Percentiles rank a stretch among this genome's conserved stretches.
phyloP scores from a whole-genome alignment of 2,113 vertebrate genomes.

The Tachycineta bicolor region DNA sequence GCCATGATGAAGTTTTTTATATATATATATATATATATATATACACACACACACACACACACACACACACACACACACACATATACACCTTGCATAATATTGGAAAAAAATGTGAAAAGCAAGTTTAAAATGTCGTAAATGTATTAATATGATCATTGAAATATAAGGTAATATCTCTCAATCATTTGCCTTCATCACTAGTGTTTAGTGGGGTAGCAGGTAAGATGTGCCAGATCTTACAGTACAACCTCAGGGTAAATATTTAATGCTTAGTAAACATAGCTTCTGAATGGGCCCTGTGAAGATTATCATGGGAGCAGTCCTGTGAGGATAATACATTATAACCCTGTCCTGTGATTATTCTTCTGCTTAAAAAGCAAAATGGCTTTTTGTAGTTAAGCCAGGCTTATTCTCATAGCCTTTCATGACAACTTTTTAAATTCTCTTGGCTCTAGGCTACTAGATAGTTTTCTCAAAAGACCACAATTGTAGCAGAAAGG shows the following conservation, averaged over 20 bases:
- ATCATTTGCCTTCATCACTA: not conserved
- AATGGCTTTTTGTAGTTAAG: not conserved
- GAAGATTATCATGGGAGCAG: not conserved
- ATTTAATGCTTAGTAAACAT: not conserved
- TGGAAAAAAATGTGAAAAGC: fast-evolving
- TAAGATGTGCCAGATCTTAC: not conserved
- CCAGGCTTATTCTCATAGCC: not conserved
- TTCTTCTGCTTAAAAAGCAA: not conserved
- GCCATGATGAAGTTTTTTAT: not conserved
- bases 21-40: not conserved
- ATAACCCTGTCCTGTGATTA: not conserved
- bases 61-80: too few relatives aligned
- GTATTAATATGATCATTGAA: not conserved
- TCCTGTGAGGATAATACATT: not conserved
- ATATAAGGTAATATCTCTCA: not conserved
- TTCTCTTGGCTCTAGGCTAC: not conserved
- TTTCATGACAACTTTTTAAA: not conserved
- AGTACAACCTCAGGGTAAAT: not conserved
- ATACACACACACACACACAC: not conserved
- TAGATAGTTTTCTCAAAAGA: not conserved
- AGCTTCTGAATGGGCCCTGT: not conserved
- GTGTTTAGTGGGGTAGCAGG: not conserved
- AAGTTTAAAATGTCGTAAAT: not conserved
- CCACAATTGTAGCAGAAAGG: not conserved
- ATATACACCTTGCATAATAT: not conserved